These are phyloP conservation scores for Spisula solida DNA, from an alignment of 2,888 invertebrate genomes.

Conservation along the genomic window DNA sequence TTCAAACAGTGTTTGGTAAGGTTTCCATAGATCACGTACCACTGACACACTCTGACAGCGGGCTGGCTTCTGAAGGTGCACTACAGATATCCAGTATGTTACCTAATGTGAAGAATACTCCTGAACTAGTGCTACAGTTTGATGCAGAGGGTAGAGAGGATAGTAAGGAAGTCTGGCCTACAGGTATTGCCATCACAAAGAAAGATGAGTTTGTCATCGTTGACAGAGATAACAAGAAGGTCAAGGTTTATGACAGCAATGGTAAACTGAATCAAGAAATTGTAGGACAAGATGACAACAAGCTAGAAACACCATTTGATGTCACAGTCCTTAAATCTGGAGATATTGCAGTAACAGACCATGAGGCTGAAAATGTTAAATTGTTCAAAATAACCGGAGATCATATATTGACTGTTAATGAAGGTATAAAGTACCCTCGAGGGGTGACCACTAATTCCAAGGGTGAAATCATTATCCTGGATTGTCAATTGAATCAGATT, in stretches of 20 bases:
- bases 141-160: slow-evolving; percentile 76
- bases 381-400: slow-evolving; percentile 78
- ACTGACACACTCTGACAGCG: slow-evolving; percentile 70
- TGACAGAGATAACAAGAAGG: slow-evolving; percentile 84
- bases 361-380: slow-evolving; percentile 82
- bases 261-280: slow-evolving; percentile 79
- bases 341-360: slow-evolving; percentile 83
- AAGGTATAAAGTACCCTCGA: slow-evolving; percentile 82
- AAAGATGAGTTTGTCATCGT: slow-evolving; percentile 79
- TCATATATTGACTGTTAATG: slow-evolving; percentile 75
- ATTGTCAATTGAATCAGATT: slow-evolving; percentile 78
- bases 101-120: slow-evolving; percentile 72
- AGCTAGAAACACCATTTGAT: slow-evolving; percentile 83
- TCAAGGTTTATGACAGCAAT: slow-evolving; percentile 80
- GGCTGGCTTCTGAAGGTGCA: slow-evolving; percentile 55
- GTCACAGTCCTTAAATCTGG: slow-evolving; percentile 80
- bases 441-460: slow-evolving; percentile 80
- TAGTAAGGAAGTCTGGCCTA: slow-evolving; percentile 83
- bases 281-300: slow-evolving; percentile 74
- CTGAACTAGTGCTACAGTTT: slow-evolving; percentile 73
- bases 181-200: slow-evolving; percentile 79
- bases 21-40: slow-evolving; percentile 73
- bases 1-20: slow-evolving; percentile 79
- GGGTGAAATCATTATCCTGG: slow-evolving; percentile 84
- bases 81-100: slow-evolving; percentile 74